phyloP scores from a whole-genome alignment of 35 echinoderm and acorn worm genomes.

The Antedon bifida region DNA sequence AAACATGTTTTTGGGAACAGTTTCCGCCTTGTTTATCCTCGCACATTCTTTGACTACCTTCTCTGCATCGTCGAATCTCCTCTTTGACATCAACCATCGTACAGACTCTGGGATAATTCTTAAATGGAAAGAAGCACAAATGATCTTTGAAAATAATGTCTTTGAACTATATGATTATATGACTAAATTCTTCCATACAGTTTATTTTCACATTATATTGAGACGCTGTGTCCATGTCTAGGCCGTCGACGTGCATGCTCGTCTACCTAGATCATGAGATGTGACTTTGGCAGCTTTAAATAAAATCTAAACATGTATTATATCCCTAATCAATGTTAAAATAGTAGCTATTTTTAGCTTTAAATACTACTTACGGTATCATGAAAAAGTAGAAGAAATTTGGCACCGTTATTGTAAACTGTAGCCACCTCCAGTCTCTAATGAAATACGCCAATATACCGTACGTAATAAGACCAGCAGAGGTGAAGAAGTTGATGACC shows the following conservation, averaged over 20 bases:
- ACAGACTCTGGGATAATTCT: constrained; percentile 35
- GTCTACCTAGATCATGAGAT: too few species aligned
- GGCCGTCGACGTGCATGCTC: too few species aligned
- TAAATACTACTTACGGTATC: constrained; percentile 4
- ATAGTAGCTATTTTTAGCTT: neutral
- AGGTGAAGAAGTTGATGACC: constrained; percentile 17
- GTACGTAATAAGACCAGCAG: constrained; percentile 12
- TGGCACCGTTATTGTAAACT: constrained; percentile 10
- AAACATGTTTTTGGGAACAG: constrained; percentile 28
- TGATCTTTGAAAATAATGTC: too few species aligned
- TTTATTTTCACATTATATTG: too few species aligned
- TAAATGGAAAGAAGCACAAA: neutral
- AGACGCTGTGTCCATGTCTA: too few species aligned
- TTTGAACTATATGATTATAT: too few species aligned
- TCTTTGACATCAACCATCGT: constrained; percentile 30
- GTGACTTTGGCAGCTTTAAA: too few species aligned
- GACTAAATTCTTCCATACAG: too few species aligned
- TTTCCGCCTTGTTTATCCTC: constrained; percentile 14
- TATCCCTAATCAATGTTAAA: too few species aligned
- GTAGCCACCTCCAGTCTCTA: constrained; percentile 32
- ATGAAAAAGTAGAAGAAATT: neutral
- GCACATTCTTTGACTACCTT: constrained; percentile 20
- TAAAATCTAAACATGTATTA: too few species aligned
- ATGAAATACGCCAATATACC: constrained; percentile 13
- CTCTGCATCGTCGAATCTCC: constrained; percentile 36